Conservation (phyloP, 2,888 invertebrate genomes). For the Platerodrilus igneus region DNA sequence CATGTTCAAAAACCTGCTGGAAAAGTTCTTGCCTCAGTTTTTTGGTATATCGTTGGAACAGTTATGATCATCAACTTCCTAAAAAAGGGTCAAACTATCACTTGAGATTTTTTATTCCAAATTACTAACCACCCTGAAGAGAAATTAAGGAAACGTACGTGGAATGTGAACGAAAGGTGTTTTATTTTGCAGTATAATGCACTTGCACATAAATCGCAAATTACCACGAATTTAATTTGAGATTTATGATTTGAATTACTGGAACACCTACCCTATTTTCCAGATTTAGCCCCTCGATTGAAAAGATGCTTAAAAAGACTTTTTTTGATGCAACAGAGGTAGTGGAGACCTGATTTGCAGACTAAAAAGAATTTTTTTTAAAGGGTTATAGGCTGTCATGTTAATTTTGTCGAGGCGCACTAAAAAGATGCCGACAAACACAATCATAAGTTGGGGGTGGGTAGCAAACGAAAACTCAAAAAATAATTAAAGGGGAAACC, state of each 20-base stretch:
- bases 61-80: not conserved
- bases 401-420: no score
- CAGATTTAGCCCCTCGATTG: not conserved
- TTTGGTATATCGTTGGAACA: conserved; percentile 2
- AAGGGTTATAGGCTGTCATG: not conserved
- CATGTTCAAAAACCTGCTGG: conserved; percentile 3
- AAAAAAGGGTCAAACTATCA: not conserved
- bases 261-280: not conserved
- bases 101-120: no score
- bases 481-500: no score
- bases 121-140: not conserved
- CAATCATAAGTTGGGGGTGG: no score
- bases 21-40: conserved; percentile 5
- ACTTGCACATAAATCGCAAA: no score
- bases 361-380: not conserved
- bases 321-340: conserved; percentile 1
- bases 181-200: no score
- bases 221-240: no score
- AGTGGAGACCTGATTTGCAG: conserved; percentile 2
- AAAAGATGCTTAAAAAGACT: not conserved
- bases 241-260: no score
- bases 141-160: not conserved
- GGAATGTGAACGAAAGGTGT: not conserved
- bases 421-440: no score
- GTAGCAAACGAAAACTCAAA: no score